Conservation (phyloP, 2,888 invertebrate species). For the Falcaria lacertinaria region DNA sequence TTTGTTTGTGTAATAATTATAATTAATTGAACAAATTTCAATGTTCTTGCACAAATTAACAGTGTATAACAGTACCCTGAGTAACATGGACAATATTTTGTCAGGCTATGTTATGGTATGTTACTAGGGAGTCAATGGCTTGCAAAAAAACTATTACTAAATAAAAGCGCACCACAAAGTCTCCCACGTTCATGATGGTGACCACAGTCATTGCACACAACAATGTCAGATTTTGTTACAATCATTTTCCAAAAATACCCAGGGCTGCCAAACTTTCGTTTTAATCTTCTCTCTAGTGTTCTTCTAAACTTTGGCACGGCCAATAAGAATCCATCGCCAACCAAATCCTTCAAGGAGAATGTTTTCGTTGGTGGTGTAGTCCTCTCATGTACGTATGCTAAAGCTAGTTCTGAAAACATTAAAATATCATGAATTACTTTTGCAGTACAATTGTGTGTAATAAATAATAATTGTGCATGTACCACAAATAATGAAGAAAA, state of each 20-base stretch:
- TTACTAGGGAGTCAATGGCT: neutral
- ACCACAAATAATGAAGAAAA: too few relatives aligned
- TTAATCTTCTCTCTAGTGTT: constrained; percentile 85
- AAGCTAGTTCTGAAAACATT: constrained; percentile 47
- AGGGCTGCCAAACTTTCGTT: constrained; percentile 85
- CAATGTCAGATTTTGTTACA: constrained; percentile 85
- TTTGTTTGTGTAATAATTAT: too few relatives aligned
- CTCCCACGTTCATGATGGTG: constrained; percentile 88
- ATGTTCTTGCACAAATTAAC: too few relatives aligned
- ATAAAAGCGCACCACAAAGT: constrained; percentile 86
- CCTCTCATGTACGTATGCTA: constrained; percentile 45
- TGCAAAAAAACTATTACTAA: neutral
- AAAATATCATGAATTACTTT: too few relatives aligned
- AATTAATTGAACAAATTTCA: too few relatives aligned
- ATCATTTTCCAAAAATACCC: constrained; percentile 85
- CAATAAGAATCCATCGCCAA: constrained; percentile 88
- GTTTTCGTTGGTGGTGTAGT: constrained; percentile 27
- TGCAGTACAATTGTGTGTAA: too few relatives aligned
- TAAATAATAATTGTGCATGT: too few relatives aligned
- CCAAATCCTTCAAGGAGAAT: constrained; percentile 81
- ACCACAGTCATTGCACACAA: constrained; percentile 90
- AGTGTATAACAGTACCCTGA: too few relatives aligned
- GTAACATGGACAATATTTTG: too few relatives aligned
- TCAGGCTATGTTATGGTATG: too few relatives aligned
- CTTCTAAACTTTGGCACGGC: constrained; percentile 90